Conservation (phyloP, 2,888 invertebrate genomes). For the Argyresthia albistria region DNA sequence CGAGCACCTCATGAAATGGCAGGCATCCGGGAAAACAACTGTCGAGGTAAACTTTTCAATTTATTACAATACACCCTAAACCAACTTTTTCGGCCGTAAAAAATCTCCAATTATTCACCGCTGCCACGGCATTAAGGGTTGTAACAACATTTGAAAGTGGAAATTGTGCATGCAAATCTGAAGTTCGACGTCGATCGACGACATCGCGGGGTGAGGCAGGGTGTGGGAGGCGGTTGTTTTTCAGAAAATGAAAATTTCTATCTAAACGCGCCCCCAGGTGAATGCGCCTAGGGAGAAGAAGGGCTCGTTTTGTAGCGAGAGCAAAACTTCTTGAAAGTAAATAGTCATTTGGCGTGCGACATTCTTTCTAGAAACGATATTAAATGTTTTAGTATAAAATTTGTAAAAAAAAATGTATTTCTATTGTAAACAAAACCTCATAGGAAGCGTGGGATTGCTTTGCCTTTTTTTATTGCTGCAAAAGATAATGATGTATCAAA, state of each 20-base stretch:
- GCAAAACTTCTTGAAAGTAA: constrained; percentile 15
- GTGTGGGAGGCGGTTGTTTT: constrained; percentile 34
- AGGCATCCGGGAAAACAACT: constrained; percentile 72
- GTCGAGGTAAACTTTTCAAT: constrained; percentile 54
- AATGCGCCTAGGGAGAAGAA: constrained; percentile 20
- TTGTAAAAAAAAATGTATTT: too few species aligned
- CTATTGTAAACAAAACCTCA: too few species aligned
- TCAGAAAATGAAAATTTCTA: constrained; percentile 62
- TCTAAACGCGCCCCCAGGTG: constrained; percentile 59
- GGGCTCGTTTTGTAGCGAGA: neutral
- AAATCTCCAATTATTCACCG: constrained; percentile 5
- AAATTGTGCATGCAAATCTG: constrained; percentile 51
- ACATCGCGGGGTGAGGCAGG: constrained; percentile 21
- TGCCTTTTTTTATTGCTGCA: neutral
- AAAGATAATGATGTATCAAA: neutral
- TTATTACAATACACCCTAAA: constrained; percentile 3
- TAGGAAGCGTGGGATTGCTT: too few species aligned
- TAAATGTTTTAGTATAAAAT: neutral
- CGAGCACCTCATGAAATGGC: constrained; percentile 75
- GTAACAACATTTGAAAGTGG: constrained; percentile 23
- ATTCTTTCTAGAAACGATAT: too few species aligned
- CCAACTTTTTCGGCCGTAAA: constrained; percentile 1
- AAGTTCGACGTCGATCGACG: constrained; percentile 17
- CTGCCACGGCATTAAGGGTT: constrained; percentile 15
- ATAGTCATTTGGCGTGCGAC: neutral